phyloP scores from a whole-genome alignment of 2,888 invertebrate species.

The Bombylius discolor region DNA sequence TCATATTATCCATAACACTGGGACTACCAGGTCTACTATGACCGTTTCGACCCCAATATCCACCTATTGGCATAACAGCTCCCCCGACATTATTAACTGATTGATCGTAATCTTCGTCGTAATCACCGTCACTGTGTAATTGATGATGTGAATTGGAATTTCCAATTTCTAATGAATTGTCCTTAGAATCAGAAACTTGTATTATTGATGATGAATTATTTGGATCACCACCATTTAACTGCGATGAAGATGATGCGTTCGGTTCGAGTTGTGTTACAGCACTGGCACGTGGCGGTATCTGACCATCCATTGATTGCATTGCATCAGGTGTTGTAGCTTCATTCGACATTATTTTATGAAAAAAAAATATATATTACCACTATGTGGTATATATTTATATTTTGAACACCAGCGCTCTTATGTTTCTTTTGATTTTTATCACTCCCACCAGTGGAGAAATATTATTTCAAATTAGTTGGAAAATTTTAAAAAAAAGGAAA shows the following conservation, averaged over 20 bases:
- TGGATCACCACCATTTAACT: constrained; percentile 6
- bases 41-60: constrained; percentile 21
- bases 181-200: constrained; percentile 4
- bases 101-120: constrained; percentile 8
- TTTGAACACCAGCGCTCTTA: too few species aligned
- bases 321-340: constrained; percentile 15
- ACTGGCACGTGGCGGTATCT: constrained; percentile 16
- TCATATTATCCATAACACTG: constrained; percentile 44
- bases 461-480: too few species aligned
- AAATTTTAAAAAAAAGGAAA: too few species aligned
- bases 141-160: constrained; percentile 4
- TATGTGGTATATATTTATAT: too few species aligned
- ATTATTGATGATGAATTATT: not conserved
- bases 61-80: constrained; percentile 15
- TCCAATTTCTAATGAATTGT: constrained; percentile 5
- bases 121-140: not conserved
- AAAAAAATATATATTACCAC: too few species aligned
- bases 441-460: too few species aligned
- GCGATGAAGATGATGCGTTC: constrained; percentile 12
- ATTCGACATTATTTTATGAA: constrained; percentile 10
- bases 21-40: constrained; percentile 20
- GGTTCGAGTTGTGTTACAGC: constrained; percentile 15
- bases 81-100: constrained; percentile 5
- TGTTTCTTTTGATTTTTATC: too few species aligned
- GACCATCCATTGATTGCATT: constrained; percentile 14